Evolutionary conservation across 1,140 invertebrate genomes (phyloP).

Genomic region (Pogonognathellus flavescens): DNA sequence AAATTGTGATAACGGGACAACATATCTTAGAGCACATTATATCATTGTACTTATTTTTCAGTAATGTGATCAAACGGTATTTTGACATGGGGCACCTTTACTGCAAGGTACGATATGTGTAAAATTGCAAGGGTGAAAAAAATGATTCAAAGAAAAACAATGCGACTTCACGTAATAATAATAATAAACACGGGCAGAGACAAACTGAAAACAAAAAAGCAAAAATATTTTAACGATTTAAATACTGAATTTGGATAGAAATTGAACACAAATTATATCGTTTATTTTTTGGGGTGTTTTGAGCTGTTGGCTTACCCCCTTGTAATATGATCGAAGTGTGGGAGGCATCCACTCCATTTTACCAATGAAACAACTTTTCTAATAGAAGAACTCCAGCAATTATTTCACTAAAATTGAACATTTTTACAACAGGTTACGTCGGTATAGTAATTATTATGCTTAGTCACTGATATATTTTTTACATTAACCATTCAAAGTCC

Average conservation of each 20-base stretch:
- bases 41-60: neutral
- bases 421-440: neutral
- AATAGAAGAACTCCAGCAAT: conserved; percentile 6
- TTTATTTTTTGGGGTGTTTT: neutral
- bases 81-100: neutral
- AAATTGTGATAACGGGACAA: too few relatives aligned
- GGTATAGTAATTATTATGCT: too few relatives aligned
- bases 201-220: conserved; percentile 18
- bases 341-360: conserved; percentile 66
- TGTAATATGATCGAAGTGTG: conserved; percentile 59
- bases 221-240: neutral
- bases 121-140: neutral
- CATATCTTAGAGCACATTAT: too few relatives aligned
- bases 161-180: neutral
- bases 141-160: neutral
- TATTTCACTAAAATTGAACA: conserved; percentile 15
- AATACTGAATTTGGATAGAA: neutral
- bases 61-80: neutral
- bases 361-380: neutral
- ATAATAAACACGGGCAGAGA: neutral
- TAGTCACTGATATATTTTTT: too few relatives aligned
- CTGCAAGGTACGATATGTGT: too few relatives aligned
- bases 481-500: too few relatives aligned
- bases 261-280: neutral
- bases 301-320: conserved; percentile 58